Conservation (phyloP, 1,140 invertebrate genomes). For the Oncopodura yosiiana region DNA sequence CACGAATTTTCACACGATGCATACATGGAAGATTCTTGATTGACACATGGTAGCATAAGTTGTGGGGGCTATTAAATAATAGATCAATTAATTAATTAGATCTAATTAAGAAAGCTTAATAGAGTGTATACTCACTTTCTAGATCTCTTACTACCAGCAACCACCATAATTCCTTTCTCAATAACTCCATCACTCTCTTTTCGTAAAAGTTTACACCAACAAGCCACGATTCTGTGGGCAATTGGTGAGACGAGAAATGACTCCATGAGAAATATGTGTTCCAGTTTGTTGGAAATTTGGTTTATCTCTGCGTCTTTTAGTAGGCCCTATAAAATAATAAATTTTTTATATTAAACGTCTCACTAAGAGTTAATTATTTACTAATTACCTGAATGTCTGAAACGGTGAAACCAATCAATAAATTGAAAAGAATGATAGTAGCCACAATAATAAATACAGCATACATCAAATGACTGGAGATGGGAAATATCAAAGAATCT, state of each 20-base stretch:
- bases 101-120: background rate
- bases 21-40: conserved; percentile 3
- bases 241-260: conserved; percentile 12
- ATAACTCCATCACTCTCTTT: background rate
- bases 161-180: conserved; percentile 7
- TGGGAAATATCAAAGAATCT: conserved; percentile 12
- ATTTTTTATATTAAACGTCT: background rate
- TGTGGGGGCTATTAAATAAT: background rate
- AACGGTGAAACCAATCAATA: conserved; percentile 36
- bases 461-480: conserved; percentile 28
- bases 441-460: conserved; percentile 34
- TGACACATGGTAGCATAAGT: conserved; percentile 12
- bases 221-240: background rate
- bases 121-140: background rate
- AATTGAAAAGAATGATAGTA: conserved; percentile 35
- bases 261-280: conserved; percentile 25
- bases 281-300: conserved; percentile 20
- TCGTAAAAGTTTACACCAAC: background rate
- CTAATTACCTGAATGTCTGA: conserved; percentile 31
- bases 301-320: conserved; percentile 21
- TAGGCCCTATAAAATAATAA: conserved; percentile 4
- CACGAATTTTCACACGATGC: conserved; percentile 12
- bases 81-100: background rate
- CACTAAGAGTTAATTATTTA: background rate
- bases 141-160: background rate